Evolutionary conservation across 2,797 vertebrate species (phyloP).

Genomic region (Mionectes olivaceus): DNA sequence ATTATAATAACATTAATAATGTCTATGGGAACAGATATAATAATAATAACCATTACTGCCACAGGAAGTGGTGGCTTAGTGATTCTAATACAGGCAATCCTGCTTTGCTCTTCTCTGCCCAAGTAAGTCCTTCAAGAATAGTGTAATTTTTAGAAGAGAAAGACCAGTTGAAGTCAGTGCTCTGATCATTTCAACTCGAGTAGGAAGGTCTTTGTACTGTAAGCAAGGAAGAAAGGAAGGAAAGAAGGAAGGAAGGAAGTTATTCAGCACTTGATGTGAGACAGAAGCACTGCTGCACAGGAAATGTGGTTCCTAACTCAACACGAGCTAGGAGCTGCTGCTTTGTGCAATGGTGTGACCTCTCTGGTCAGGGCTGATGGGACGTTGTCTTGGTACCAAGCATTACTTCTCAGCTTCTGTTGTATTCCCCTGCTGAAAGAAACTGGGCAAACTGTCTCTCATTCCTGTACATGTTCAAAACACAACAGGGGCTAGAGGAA

Average conservation of each 20-base stretch:
- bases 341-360: neutral
- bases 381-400: neutral
- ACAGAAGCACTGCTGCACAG: neutral
- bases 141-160: neutral
- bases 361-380: neutral
- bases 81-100: neutral
- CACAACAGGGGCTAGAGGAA: neutral
- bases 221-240: neutral
- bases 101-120: neutral
- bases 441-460: neutral
- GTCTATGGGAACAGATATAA: neutral
- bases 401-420: neutral
- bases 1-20: constrained; percentile 20
- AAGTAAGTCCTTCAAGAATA: neutral
- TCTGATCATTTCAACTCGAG: neutral
- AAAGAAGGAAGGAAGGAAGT: too few relatives aligned
- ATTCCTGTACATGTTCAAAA: neutral
- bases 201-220: neutral
- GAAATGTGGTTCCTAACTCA: neutral
- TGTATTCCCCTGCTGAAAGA: neutral
- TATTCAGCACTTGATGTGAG: neutral
- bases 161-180: neutral
- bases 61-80: neutral
- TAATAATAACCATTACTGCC: neutral
- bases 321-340: neutral